Percentiles rank a stretch among this genome's conserved stretches.
Evolutionary conservation across 2,888 invertebrate genomes (phyloP).

Genomic region (Drosophila demipolita): DNA sequence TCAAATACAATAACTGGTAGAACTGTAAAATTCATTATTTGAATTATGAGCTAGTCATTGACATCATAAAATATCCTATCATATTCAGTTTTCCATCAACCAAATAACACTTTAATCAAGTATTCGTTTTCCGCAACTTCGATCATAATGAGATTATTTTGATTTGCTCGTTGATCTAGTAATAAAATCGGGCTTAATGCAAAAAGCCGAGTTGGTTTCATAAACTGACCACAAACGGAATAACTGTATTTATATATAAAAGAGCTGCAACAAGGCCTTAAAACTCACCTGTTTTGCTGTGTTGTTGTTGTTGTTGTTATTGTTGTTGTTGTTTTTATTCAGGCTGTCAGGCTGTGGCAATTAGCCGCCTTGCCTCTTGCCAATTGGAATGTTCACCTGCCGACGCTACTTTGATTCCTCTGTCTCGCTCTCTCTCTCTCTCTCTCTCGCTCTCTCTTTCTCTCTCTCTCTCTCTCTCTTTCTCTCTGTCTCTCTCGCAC

Average conservation of each 20-base stretch:
- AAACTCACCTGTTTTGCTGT: slow-evolving; percentile 54
- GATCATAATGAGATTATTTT: not conserved
- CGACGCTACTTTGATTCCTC: slow-evolving; percentile 28
- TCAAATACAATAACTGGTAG: not conserved
- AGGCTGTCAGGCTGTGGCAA: slow-evolving; percentile 48
- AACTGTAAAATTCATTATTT: not conserved
- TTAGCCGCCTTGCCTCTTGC: slow-evolving; percentile 53
- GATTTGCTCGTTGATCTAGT: slow-evolving; percentile 5
- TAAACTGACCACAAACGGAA: not conserved
- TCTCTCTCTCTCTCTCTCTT: slow-evolving; percentile 10
- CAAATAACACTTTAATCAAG: not conserved
- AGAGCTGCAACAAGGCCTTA: slow-evolving; percentile 2
- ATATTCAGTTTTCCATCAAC: not conserved
- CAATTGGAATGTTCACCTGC: slow-evolving; percentile 71
- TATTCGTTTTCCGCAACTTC: too few relatives aligned
- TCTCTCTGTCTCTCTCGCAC: not conserved
- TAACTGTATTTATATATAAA: not conserved
- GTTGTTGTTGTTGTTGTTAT: slow-evolving; percentile 28
- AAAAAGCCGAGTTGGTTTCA: not conserved
- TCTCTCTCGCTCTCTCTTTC: too few relatives aligned
- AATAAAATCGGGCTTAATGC: not conserved
- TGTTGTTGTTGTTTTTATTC: slow-evolving; percentile 9
- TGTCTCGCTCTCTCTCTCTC: slow-evolving; percentile 8
- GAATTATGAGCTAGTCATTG: not conserved
- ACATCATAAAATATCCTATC: not conserved